These are phyloP conservation scores for Cosmia trapezina DNA, from an alignment of 2,888 invertebrate genomes.

Conservation along the genomic window DNA sequence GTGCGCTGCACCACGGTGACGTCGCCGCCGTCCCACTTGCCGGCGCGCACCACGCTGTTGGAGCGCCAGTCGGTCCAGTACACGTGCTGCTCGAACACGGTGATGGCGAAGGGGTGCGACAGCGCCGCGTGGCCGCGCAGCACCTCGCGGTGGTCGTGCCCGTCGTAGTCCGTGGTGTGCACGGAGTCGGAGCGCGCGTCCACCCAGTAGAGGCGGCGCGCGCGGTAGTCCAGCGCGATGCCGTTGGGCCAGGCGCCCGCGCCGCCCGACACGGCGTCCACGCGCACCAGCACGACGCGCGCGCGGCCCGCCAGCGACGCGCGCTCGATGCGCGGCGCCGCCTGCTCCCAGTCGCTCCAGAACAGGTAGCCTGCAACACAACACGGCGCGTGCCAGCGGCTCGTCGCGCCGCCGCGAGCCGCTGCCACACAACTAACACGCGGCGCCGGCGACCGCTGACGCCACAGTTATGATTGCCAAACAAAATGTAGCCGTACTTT, in stretches of 20 bases:
- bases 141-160: constrained; percentile 92
- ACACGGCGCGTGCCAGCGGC: too few species aligned
- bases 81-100: constrained; percentile 95
- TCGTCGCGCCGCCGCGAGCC: too few species aligned
- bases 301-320: constrained; percentile 94
- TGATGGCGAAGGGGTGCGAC: constrained; percentile 97
- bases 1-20: constrained; percentile 95
- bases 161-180: constrained; percentile 95
- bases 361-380: constrained; percentile 91
- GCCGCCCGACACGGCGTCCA: constrained; percentile 89
- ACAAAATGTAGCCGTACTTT: background rate
- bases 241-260: constrained; percentile 97
- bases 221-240: constrained; percentile 94
- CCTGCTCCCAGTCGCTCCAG: constrained; percentile 97
- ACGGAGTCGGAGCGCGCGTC: constrained; percentile 96
- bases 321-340: constrained; percentile 95
- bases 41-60: constrained; percentile 95
- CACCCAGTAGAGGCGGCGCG: constrained; percentile 95
- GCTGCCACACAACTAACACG: too few species aligned
- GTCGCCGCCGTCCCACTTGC: constrained; percentile 95
- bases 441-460: too few species aligned
- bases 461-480: background rate
- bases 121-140: constrained; percentile 93
- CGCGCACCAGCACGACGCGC: constrained; percentile 91
- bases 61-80: constrained; percentile 99